Percentiles rank a stretch among this genome's conserved stretches.
Evolutionary conservation across 2,797 vertebrate species (phyloP).

Genomic region (Cirrhinus mrigala): DNA sequence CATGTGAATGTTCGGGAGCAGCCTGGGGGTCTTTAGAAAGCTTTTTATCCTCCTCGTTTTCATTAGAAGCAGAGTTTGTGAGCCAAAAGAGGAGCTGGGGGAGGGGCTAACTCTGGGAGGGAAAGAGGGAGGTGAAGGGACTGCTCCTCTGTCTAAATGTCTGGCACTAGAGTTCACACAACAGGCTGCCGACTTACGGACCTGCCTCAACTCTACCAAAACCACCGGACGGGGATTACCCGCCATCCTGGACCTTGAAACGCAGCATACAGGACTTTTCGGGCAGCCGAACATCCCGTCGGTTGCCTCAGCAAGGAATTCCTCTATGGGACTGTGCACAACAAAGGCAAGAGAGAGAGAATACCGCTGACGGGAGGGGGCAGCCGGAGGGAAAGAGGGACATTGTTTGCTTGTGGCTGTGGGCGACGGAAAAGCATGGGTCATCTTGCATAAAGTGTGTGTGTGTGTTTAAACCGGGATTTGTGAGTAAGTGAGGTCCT

Average conservation of each 20-base stretch:
- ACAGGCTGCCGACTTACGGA: slow-evolving; percentile 48
- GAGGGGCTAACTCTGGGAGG: slow-evolving; percentile 57
- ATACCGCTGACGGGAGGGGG: slow-evolving; percentile 79
- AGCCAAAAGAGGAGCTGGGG: slow-evolving; percentile 73
- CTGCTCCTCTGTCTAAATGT: slow-evolving; percentile 75
- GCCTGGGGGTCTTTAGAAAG: slow-evolving; percentile 80
- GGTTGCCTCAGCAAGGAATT: slow-evolving; percentile 78
- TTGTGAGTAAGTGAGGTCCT: slow-evolving; percentile 71
- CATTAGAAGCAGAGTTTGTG: slow-evolving; percentile 78
- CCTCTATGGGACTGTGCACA: slow-evolving; percentile 77
- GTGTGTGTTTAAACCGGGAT: slow-evolving; percentile 77
- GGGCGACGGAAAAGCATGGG: slow-evolving; percentile 84
- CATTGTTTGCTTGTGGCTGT: slow-evolving; percentile 86
- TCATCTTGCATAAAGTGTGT: slow-evolving; percentile 72
- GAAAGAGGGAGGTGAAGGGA: slow-evolving; percentile 71
- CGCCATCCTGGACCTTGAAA: slow-evolving; percentile 65
- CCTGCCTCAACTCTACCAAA: slow-evolving; percentile 23
- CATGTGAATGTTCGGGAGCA: slow-evolving; percentile 84
- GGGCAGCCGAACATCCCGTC: slow-evolving; percentile 75
- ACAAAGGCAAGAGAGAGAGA: slow-evolving; percentile 71
- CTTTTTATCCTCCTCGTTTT: slow-evolving; percentile 70
- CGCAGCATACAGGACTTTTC: slow-evolving; percentile 74
- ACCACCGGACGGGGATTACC: slow-evolving; percentile 24
- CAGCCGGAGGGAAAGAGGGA: slow-evolving; percentile 74
- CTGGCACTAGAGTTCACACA: slow-evolving; percentile 65